Conservation (phyloP, 2,888 invertebrate genomes). For the Electrophaes corylata region DNA sequence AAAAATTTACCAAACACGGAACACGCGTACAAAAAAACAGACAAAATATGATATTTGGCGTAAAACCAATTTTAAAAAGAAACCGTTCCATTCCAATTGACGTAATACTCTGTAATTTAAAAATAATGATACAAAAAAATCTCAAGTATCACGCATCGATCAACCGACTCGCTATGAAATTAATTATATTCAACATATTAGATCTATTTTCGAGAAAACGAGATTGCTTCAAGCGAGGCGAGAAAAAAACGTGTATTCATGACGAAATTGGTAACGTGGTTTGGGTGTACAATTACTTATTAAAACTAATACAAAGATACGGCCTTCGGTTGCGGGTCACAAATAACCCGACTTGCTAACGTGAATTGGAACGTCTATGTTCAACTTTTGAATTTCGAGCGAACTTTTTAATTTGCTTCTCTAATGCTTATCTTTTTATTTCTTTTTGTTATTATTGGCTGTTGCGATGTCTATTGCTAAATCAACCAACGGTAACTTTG, state of each 20-base stretch:
- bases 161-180: slow-evolving; percentile 74
- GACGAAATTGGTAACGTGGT: slow-evolving; percentile 76
- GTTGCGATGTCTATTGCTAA: slow-evolving; percentile 8
- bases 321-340: slow-evolving; percentile 62
- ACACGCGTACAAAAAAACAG: slow-evolving; percentile 51
- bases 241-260: slow-evolving; percentile 73
- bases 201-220: slow-evolving; percentile 82
- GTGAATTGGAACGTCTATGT: slow-evolving; percentile 54
- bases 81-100: slow-evolving; percentile 71
- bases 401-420: slow-evolving; percentile 38
- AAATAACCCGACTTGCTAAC: slow-evolving; percentile 53
- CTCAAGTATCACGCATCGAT: slow-evolving; percentile 77
- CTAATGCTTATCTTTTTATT: slow-evolving; percentile 7
- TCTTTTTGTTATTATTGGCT: not conserved
- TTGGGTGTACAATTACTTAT: slow-evolving; percentile 79
- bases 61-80: slow-evolving; percentile 65
- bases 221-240: slow-evolving; percentile 71
- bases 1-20: slow-evolving; percentile 31
- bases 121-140: slow-evolving; percentile 74
- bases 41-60: slow-evolving; percentile 68
- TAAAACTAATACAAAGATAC: slow-evolving; percentile 70
- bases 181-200: slow-evolving; percentile 82
- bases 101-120: slow-evolving; percentile 79
- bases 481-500: not conserved
- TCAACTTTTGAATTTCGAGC: slow-evolving; percentile 49